A percentile compares a stretch with the other conserved stretches of the same genome.
These are phyloP conservation scores for Tylochromis polylepis DNA, from an alignment of 2,113 vertebrate genomes.

Conservation along the genomic window DNA sequence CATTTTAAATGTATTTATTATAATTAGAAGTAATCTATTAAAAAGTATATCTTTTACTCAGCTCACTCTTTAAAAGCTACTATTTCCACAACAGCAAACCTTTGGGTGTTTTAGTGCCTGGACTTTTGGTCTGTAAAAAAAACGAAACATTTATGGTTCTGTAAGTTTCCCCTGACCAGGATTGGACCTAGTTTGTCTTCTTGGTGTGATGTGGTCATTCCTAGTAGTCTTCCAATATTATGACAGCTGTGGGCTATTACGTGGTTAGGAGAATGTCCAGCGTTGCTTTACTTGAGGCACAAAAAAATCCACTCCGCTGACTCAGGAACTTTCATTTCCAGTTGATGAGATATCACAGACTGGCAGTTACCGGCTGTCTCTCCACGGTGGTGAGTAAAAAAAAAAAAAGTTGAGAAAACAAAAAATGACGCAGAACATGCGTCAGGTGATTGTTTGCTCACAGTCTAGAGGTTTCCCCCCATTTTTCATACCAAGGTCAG, in stretches of 20 bases:
- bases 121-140: neutral
- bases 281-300: neutral
- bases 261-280: neutral
- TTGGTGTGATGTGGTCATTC: neutral
- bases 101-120: neutral
- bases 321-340: slow-evolving; percentile 27
- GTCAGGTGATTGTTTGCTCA: neutral
- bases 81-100: neutral
- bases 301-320: neutral
- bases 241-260: slow-evolving; percentile 13
- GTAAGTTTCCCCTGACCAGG: slow-evolving; percentile 12
- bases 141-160: neutral
- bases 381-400: neutral
- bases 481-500: neutral
- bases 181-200: neutral
- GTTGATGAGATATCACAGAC: neutral
- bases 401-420: neutral
- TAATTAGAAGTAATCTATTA: neutral
- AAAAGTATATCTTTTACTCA: neutral
- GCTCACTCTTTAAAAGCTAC: neutral
- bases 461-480: neutral
- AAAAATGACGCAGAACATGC: neutral
- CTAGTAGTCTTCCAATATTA: neutral
- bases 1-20: neutral
- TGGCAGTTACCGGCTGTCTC: neutral